Evolutionary conservation across 2,113 vertebrate species (phyloP).

Genomic region (Epinephelus fuscoguttatus): DNA sequence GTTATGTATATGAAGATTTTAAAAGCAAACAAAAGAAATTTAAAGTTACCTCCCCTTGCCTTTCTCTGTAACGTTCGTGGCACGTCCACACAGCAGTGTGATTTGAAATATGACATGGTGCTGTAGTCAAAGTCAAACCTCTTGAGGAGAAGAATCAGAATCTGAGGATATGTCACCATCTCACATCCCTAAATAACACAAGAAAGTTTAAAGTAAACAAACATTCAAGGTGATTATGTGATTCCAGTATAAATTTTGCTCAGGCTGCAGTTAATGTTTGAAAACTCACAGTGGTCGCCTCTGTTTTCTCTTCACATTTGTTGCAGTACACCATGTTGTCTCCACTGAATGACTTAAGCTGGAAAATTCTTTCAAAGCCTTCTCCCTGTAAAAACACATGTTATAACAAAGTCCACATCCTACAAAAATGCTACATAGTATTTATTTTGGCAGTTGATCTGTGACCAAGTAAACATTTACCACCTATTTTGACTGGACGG

Average conservation of each 20-base stretch:
- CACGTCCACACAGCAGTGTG: constrained; percentile 47
- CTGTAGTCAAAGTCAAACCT: constrained; percentile 65
- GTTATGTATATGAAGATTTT: neutral
- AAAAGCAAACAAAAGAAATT: neutral
- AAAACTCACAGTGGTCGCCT: constrained; percentile 65
- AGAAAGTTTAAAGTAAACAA: neutral
- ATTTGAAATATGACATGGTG: constrained; percentile 60
- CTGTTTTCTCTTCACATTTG: constrained; percentile 50
- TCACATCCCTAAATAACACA: constrained; percentile 51
- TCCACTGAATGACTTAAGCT: constrained; percentile 14
- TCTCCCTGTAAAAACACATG: constrained; percentile 28
- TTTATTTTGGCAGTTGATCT: no score
- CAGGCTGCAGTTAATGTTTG: neutral
- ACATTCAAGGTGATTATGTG: neutral
- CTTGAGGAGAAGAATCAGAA: constrained; percentile 73
- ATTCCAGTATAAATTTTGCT: neutral
- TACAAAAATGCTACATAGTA: no score
- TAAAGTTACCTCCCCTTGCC: neutral
- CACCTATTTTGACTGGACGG: no score
- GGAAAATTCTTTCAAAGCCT: constrained; percentile 23
- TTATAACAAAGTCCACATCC: no score
- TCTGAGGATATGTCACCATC: constrained; percentile 48
- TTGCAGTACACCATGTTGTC: constrained; percentile 70
- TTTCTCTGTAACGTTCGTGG: constrained; percentile 21
- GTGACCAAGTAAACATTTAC: no score